Conservation (phyloP, 2,113 vertebrate genomes). For the Nothocercus julius region DNA sequence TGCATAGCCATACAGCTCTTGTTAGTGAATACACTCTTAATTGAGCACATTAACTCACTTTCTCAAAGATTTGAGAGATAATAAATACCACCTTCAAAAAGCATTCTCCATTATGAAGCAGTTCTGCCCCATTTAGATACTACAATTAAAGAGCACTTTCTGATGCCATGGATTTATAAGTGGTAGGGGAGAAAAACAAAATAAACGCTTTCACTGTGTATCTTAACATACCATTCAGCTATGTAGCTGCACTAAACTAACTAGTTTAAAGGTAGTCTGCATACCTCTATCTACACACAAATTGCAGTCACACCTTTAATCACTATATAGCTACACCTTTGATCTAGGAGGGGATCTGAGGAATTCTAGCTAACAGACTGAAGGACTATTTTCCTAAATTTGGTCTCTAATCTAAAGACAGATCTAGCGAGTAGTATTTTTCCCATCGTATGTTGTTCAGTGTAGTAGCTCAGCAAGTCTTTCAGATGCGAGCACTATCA, state of each 20-base stretch:
- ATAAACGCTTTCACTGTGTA: not conserved
- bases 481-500: not conserved
- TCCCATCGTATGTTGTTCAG: not conserved
- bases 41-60: not conserved
- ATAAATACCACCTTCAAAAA: not conserved
- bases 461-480: not conserved
- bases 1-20: not conserved
- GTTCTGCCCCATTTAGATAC: not conserved
- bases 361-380: not conserved
- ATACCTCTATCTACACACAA: not conserved
- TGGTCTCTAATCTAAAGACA: not conserved
- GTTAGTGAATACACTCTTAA: not conserved
- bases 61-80: not conserved
- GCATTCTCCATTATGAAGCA: not conserved
- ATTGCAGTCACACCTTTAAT: not conserved
- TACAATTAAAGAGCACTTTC: not conserved
- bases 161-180: not conserved
- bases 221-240: not conserved
- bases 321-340: not conserved
- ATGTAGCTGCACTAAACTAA: not conserved
- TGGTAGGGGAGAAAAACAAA: not conserved
- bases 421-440: not conserved
- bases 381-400: not conserved
- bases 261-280: not conserved
- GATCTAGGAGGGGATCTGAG: not conserved